Evolutionary conservation across 2,113 vertebrate species (phyloP).

Genomic region (Pelusios castaneus): DNA sequence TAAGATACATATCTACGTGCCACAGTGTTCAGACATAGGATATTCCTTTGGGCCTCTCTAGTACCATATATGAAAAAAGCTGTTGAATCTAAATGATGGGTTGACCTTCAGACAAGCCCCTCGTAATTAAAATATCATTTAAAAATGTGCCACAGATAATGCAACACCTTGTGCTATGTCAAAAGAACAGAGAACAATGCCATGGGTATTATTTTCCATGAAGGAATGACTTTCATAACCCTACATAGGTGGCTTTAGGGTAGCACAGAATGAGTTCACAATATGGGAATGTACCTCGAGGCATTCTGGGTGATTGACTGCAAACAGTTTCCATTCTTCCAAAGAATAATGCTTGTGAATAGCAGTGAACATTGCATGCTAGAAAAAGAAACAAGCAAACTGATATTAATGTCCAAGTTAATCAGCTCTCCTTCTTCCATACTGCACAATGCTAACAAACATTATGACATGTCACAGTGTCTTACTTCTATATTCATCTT

Average conservation of each 20-base stretch:
- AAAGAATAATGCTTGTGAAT: slow-evolving; percentile 96
- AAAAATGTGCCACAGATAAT: not conserved
- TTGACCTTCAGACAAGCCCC: slow-evolving; percentile 4
- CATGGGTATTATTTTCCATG: not conserved
- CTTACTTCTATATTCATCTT: not conserved
- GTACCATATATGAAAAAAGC: not conserved
- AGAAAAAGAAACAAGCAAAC: slow-evolving; percentile 56
- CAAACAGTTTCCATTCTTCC: slow-evolving; percentile 96
- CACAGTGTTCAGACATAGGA: not conserved
- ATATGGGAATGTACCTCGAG: slow-evolving; percentile 84
- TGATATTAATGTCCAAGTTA: slow-evolving; percentile 21
- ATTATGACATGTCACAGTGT: not conserved
- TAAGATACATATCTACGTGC: not conserved
- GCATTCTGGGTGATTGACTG: slow-evolving; percentile 88
- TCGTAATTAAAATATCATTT: not conserved
- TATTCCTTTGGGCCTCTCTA: not conserved
- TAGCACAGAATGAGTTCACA: not conserved
- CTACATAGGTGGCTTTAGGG: not conserved
- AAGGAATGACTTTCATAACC: not conserved
- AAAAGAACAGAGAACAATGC: not conserved
- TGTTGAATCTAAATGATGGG: not conserved
- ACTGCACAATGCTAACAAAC: not conserved
- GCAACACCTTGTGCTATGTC: not conserved
- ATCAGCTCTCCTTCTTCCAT: not conserved
- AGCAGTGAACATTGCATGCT: slow-evolving; percentile 96